Base-by-base conservation (phyloP, 37 sponge, comb jelly and placozoan genomes). In the Chondrosia reniformis region DNA sequence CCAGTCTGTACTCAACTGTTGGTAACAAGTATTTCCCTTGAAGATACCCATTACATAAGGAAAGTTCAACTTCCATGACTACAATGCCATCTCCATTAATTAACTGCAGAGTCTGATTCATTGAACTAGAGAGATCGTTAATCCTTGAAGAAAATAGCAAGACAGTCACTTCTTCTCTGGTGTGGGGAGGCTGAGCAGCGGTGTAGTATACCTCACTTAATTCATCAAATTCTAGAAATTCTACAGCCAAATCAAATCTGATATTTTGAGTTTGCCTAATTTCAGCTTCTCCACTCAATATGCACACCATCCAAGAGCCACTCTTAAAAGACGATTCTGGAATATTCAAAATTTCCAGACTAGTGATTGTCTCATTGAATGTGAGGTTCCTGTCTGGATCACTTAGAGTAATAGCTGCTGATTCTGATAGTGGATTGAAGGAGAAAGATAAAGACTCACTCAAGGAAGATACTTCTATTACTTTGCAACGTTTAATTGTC, bases 1-100 rank as follows among this genome's bases (percentile, higher is more conserved):
- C 39, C 72, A 69, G 42, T 69, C 72, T 69, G 72, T 69, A 40
- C 36, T 24, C 21, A 25, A 69, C 72, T 3, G 42, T 15, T 39
- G 72, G 72, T 9, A 69, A 44, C 8, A 22, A 25, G 72, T 38
- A 69, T 3, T 44, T 41, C n/a, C 72, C 72, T 44, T 69, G 44
- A 41, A 69, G 72, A 25, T 43, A 69, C 24, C 37, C n/a, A 34
- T 69, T 44, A 69, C 72, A 69, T 44, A 36, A 25, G 5, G 41
- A 9, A 36, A 69, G 72, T 3, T 41, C 21, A 22, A 69, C 72
- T 39, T 69, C 42, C 4, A 5, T 40, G 40, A 69, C 22, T 39
- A 24, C 6, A 38, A 13, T 69, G 8, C 72, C 72, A 39, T 7
- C 24, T 39, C 24, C 72, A 40, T 69, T 25, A 17, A 69, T 44